Evolutionary conservation across 2,797 vertebrate genomes (phyloP).

Genomic region (Vireo griseus): DNA sequence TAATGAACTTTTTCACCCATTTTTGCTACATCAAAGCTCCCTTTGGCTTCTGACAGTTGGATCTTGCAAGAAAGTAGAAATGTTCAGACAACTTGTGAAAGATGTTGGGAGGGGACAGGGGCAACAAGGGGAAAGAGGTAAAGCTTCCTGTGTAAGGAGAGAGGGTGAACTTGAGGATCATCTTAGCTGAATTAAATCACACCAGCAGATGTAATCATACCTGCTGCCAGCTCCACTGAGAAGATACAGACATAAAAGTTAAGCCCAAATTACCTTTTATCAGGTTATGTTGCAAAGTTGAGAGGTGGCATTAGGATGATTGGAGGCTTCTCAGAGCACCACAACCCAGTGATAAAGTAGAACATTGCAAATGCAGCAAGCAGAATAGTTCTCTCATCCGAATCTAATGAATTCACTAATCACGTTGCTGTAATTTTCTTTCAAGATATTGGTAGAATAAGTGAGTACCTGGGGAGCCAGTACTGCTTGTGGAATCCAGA

Average conservation of each 20-base stretch:
- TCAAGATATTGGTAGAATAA: conserved; percentile 13
- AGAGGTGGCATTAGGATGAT: not conserved
- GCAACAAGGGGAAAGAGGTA: not conserved
- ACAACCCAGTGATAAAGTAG: not conserved
- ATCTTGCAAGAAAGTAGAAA: not conserved
- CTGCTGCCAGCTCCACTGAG: not conserved
- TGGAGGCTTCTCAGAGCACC: not conserved
- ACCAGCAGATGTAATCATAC: not conserved
- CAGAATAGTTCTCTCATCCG: not conserved
- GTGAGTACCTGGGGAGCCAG: not conserved
- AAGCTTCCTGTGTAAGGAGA: not conserved
- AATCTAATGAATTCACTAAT: conserved; percentile 47
- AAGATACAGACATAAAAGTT: not conserved
- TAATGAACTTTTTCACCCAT: not conserved
- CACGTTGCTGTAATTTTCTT: conserved; percentile 14
- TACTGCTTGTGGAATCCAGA: not conserved
- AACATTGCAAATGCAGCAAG: not conserved
- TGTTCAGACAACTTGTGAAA: not conserved
- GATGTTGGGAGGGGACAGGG: fast-evolving
- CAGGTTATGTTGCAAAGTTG: conserved; percentile 13
- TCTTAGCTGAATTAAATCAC: not conserved
- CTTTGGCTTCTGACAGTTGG: not conserved
- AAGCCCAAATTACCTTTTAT: conserved; percentile 21
- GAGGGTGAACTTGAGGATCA: not conserved
- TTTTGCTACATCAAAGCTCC: not conserved